Conservation (phyloP, 2,888 invertebrate species). For the Yponomeuta plumbellus region DNA sequence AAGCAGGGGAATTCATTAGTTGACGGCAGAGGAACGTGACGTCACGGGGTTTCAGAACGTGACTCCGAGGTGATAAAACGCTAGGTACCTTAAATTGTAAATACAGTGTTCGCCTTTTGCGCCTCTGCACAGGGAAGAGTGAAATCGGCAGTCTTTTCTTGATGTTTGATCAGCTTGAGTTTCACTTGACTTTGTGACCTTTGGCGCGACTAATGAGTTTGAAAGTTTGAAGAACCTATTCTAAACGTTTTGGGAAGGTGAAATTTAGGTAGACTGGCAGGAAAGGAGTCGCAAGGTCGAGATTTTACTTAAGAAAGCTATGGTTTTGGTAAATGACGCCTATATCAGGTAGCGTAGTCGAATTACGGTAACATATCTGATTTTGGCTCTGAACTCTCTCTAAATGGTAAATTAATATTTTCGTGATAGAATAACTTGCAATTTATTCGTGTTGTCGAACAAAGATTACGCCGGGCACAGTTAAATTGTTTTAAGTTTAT, state of each 20-base stretch:
- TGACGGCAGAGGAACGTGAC: slow-evolving; percentile 31
- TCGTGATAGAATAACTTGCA: no score
- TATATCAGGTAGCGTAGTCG: no score
- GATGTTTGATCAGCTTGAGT: not conserved
- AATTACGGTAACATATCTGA: no score
- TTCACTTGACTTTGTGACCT: not conserved
- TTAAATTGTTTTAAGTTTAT: no score
- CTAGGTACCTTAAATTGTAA: slow-evolving; percentile 4
- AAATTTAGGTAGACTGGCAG: no score
- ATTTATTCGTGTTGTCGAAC: no score
- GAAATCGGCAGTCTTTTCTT: not conserved
- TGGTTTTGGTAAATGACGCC: no score
- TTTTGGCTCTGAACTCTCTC: no score
- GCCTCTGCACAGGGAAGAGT: not conserved
- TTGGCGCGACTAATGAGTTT: not conserved
- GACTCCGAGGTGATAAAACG: slow-evolving; percentile 53
- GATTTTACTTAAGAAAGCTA: no score
- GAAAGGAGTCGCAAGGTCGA: no score
- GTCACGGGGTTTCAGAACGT: slow-evolving; percentile 36
- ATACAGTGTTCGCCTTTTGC: not conserved
- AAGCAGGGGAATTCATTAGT: slow-evolving; percentile 63
- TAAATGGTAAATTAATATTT: no score
- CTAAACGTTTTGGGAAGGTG: not conserved
- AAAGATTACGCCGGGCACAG: no score
- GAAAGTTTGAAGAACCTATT: not conserved